Evolutionary conservation across 2,113 vertebrate genomes (phyloP), one percentile per base, ranked within the genome.

Genomic region (Cyprinodon brontotheroides): DNA sequence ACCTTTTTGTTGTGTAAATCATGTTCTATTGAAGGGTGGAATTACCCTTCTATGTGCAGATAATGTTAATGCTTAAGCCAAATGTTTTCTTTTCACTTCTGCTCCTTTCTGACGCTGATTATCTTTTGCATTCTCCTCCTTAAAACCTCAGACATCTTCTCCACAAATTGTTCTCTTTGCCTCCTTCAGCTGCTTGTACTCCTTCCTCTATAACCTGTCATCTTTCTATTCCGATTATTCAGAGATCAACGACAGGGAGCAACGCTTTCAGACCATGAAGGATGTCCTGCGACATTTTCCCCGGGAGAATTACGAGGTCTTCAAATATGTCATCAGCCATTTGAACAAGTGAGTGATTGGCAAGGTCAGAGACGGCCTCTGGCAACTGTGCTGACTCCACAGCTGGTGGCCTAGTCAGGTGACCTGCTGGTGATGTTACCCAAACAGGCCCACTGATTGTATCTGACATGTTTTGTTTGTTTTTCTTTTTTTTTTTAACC

Each of bases 281-380:
- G 97, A 99, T n/a, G 93, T 96, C 43, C 94, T 99, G 70, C 95
- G 93, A 82, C 96, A 92, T 72, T 98, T 99, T 80, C 97, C 97
- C 39, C 96, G 91, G 89, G 97, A 99, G 80, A 99, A 99, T 92
- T 96, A 97, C 0, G 97, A 99, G 75, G 95, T 99, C 94, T 98
- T 99, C 95, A 98, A 95, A 94, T 99, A 96, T 3, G 97, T 99
- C 93, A 96, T 95, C 90, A 95, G 93, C 68, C 97, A 99, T 91
- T 91, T 99, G 76, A 96, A 96, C 95, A 97, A 94, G 97, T 99
- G 91, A 61, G 96, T 92, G 84, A 87, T 69, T 11, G 89, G 63
- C 43, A 3, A 60, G 66, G 73, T 83, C 70, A 59, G 61, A 77
- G 60, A 61, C 11, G 20, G 48, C 78, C 68, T 61, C 48, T 81